A percentile compares a stretch with the other conserved stretches of the same genome.
phyloP scores from a whole-genome alignment of 2,113 vertebrate species.

The Neopipo cinnamomea region DNA sequence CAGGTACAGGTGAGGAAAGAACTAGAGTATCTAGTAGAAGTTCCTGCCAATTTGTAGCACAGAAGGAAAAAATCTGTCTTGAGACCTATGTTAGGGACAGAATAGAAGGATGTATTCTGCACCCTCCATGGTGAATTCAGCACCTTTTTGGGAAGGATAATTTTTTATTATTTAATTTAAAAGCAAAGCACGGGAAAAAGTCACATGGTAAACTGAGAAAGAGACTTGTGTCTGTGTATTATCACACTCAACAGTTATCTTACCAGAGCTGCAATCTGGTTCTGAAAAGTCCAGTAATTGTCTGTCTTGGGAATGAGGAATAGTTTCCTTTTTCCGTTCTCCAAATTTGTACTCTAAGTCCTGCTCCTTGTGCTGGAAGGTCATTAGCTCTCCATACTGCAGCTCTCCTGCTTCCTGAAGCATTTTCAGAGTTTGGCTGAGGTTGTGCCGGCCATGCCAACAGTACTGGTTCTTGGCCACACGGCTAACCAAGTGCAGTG shows the following conservation, averaged over 20 bases:
- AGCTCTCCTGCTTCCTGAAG: conserved; percentile 81
- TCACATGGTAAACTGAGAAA: not conserved
- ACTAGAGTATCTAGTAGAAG: not conserved
- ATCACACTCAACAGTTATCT: not conserved
- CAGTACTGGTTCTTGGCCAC: conserved; percentile 94
- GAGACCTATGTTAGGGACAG: not conserved
- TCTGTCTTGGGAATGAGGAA: conserved; percentile 58
- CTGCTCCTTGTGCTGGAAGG: conserved; percentile 72
- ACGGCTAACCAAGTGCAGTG: conserved; percentile 86
- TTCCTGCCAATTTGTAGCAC: not conserved
- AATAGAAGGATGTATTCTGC: not conserved
- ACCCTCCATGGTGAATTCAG: not conserved
- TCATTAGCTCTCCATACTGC: conserved; percentile 88
- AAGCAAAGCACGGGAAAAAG: not conserved
- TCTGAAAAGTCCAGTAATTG: conserved; percentile 69
- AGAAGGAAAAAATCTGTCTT: not conserved
- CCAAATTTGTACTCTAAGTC: conserved; percentile 60
- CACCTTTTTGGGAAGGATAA: not conserved
- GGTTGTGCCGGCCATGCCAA: conserved; percentile 86
- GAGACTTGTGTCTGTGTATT: not conserved
- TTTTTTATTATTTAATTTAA: not conserved
- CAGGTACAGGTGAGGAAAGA: not conserved
- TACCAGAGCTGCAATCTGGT: conserved; percentile 77
- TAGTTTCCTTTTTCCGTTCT: conserved; percentile 58
- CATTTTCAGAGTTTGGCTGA: conserved; percentile 80